phyloP scores from a whole-genome alignment of 2,113 vertebrate species.

The Microtus oregoni region DNA sequence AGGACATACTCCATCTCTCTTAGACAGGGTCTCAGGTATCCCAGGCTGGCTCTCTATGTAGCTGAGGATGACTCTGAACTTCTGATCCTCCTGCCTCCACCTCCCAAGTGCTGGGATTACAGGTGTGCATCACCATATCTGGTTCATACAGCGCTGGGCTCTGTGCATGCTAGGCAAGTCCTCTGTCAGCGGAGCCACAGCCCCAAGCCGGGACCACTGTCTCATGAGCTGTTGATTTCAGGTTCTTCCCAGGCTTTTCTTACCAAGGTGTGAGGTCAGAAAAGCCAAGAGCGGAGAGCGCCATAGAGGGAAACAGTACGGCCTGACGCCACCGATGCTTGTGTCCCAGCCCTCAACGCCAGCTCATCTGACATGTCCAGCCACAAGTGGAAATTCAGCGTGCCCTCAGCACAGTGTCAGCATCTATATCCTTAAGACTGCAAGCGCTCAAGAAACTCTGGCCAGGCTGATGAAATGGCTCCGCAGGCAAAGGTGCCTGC shows the following conservation, averaged over 20 bases:
- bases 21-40: background rate
- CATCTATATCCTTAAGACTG: background rate
- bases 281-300: background rate
- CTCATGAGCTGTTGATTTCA: background rate
- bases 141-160: background rate
- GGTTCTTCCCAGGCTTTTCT: background rate
- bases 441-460: too few species aligned
- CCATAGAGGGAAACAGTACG: rapidly evolving
- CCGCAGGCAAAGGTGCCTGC: background rate
- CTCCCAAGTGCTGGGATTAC: background rate
- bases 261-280: background rate
- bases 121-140: background rate
- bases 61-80: background rate
- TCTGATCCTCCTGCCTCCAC: background rate
- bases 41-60: background rate
- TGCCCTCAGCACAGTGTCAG: background rate
- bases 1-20: background rate
- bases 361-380: background rate
- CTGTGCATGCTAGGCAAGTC: background rate
- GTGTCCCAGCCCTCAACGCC: rapidly evolving
- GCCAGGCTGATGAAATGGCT: background rate
- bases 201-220: background rate
- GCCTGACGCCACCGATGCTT: background rate
- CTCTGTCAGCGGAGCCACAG: background rate
- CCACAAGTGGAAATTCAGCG: background rate